Base-by-base conservation (phyloP, 2,797 vertebrate genomes). In the Nyctalus aviator region DNA sequence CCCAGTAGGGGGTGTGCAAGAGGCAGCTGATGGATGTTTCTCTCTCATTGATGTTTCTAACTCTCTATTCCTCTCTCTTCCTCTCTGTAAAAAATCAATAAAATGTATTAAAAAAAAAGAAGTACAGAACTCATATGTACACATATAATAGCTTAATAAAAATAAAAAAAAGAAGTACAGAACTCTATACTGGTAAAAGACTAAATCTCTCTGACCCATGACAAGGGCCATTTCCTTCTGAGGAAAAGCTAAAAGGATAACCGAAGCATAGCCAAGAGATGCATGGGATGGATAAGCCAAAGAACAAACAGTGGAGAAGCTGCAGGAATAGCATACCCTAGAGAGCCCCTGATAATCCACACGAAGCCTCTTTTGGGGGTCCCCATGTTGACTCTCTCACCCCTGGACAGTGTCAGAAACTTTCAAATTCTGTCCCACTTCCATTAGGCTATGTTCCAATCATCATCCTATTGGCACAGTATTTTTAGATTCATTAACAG, bases 211-310 rank as follows among this genome's bases (percentile, higher is more conserved):
- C 68, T 57, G 44, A 59, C 71, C 53, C n/a, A 79, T 10, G 15
- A 71, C 68, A 73, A 94, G 9, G 48, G 25, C 20, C 32, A 35
- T 71, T 71, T 90, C 37, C 84, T 37, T 73, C 37, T 73, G 53
- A 82, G 78, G 35, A 50, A 79, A 88, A 46, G 14, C 32, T 53
- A 64, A 35, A 91, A 82, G 81, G 8, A 87, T 71, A 89, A 86
- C 0, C 59, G 35, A 77, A 37, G 57, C 27, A 76, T 18, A 82
- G 68, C 10, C 53, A 84, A 83, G 55, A 64, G 30, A 32, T 44
- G 2, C 5, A 9, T 50, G 30, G 32, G 30, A n/a, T 37, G 8
- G 55, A 17, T 18, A 12, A 30, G 35, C 41, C 41, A 64, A 50
- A 64, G 25, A 71, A 55, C 85, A 66, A 14, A 2, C 27, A n/a